Base-by-base conservation (phyloP, 92 coral and sea anemone species). In the Epizoanthus scotinus region DNA sequence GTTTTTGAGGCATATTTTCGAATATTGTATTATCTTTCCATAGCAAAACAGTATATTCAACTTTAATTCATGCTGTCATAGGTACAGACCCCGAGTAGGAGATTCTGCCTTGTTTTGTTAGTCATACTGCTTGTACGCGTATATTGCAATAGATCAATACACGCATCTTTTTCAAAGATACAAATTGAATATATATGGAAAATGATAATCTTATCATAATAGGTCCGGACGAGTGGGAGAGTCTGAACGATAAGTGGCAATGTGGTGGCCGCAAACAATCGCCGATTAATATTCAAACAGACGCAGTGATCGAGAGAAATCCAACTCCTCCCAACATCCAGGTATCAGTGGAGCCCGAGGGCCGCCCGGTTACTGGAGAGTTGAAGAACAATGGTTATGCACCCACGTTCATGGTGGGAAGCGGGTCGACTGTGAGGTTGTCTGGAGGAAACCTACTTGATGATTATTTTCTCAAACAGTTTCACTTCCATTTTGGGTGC, bases 151-250 rank as follows among this genome's bases (percentile, higher is more conserved):
- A 34, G 6, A 34, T 34, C 2, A 34, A 34, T 6, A 34, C 40
- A 34, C 40, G 40, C 6, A 34, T 34, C 40, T 0, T 34, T 34
- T 34, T 34, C 0, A 34, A 34, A 0, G 5, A 5, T 6, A 34
- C 40, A 34, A 34, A 34, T 34, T 34, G 40, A 34, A 6, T 34
- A 6, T 34, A 0, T 34, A 34, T 34, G 40, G 40, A 34, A 34
- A 1, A 31, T 34, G 40, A 34, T 34, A 34, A 34, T 34, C 6
- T 1, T 34, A 34, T 42, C 8, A 42, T 42, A 59, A 75, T 38
- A 86, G 90, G 90, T 13, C 90, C 90, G 21, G 90, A 86, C 36
- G 90, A 86, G 56, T 86, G 90, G 90, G 83, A 86, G 65, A 66
- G 78, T 0, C 34, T 86, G 3, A 86, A 86, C 63, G 82, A 56